Base-by-base conservation (phyloP, 2,113 vertebrate species). In the Heterochromis multidens region DNA sequence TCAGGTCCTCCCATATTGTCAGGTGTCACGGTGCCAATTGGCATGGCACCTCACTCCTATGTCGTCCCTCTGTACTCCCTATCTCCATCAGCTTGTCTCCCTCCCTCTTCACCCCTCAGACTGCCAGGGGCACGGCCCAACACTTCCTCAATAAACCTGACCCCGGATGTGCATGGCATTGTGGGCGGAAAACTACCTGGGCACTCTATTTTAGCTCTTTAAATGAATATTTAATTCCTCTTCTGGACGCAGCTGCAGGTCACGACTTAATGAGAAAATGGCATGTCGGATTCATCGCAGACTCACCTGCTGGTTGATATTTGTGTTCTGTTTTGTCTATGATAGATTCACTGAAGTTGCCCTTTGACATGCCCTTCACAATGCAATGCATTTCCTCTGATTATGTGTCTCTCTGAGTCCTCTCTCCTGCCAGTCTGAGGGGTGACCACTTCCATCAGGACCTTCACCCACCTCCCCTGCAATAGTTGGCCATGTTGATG, bases 401-500 rank as follows among this genome's bases (percentile, higher is more conserved):
- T 96, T 96, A 70, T 85, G 94, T 86, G 94, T 95, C 95, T 93
- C 91, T 81, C 58, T 11, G 86, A 84, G 91, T 81, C 88, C 84
- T 87, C 90, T 79, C 58, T 92, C 87, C 93, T 95, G 91, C 91
- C 94, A 87, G 96, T 97, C 97, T 98, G 97, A 97, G 97, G 97
- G 97, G 97, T 96, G 97, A 99, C 97, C 96, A 96, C 96, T 95
- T 97, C 96, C 97, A 76, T 97, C 96, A 97, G 97, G 97, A 97
- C 95, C 94, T 82, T 93, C 93, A 93, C 95, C 91, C 94, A 91
- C 94, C 91, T 77, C 89, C 89, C 91, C 83, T 87, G 92, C 96
- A 96, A 95, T 93, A 94, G 96, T 98, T 97, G 97, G 97, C 98
- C 97, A 97, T 97, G 97, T 97, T 94, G 97, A 97, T 99, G 98